Base-by-base conservation (phyloP, 2,888 invertebrate genomes). In the Corbicula japonica region DNA sequence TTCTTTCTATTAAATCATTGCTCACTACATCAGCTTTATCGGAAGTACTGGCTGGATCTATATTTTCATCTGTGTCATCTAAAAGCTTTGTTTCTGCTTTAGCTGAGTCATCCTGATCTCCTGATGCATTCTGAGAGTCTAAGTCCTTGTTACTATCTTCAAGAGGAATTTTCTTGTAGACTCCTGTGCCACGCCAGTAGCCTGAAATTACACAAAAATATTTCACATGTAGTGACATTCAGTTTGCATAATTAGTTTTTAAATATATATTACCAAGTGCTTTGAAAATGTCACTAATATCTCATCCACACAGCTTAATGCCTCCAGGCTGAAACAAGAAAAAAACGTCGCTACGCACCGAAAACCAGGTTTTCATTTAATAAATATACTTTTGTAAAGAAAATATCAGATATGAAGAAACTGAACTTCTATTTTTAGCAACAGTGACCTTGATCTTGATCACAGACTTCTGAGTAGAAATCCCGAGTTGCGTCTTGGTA, bases 121-220 rank as follows among this genome's bases (percentile, higher is more conserved):
- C 41, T 18, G 28, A 28, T 46, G 48, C 63, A 41, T 35, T 46
- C 23, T 54, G 23, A 12, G 18, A 23, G n/a, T 4, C 41, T n/a
- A 26, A 28, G 12, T 76, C 66, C 18, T 38, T 46, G n/a, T 70
- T 70, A n/a, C 28, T 46, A 34, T 82, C 82, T 68, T 82, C 76
- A 21, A 73, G 58, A 2, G 82, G 72, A 8, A 82, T 56, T 58
- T 75, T 76, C 52, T 71, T 35, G 52, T 82, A 82, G 2, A 58
- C 81, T 0, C 77, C 77, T 6, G 81, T 76, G 2, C 82, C 82
- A 35, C 66, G 66, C 82, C 82, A 82, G 44, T 82, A 82, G 73
- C 82, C 82, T 82, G 21, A 10, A 54, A 41, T 26, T 26, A 26
- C 38, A 62, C n/a, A 65, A 41, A 35, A n/a, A n/a, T n/a, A n/a